Evolutionary conservation across 2,888 invertebrate genomes (phyloP), one percentile per base, ranked within the genome.

Genomic region (Drosophila tripunctata): DNA sequence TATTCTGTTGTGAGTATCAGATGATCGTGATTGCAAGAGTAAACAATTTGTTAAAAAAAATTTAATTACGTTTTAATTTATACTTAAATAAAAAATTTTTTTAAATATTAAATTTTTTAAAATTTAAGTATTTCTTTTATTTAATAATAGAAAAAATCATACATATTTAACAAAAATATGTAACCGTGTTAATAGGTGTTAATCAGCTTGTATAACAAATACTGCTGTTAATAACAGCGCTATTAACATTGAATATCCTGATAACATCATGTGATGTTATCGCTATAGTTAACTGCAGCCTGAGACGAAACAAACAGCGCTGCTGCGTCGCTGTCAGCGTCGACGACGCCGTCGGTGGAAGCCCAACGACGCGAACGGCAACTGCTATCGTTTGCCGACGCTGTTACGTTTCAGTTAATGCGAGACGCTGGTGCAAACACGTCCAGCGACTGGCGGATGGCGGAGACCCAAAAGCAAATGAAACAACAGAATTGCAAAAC

Each of bases 391-490:
- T n/a, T n/a, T 48, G 52, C 43, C 43, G 41, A 15, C 41, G 38
- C 55, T 24, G 54, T 41, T 38, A 38, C 68, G 43, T 31, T 67
- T 77, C 55, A 78, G 77, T 78, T 36, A 70, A 44, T 19, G 70
- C 48, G 67, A 67, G 67, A 75, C 79, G 76, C 73, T 78, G 62
- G 56, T 64, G 40, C 62, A 48, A 40, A 43, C 31, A 68, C 41
- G 38, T 50, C 35, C 22, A 15, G 24, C 54, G 50, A 35, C 51
- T 60, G 51, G 41, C 40, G 35, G 24, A 22, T 31, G 27, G 30
- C 38, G 52, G 8, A 12, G 8, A 35, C 12, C 10, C n/a, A 44
- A 12, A 50, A 40, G 3, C 38, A 45, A 45, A 44, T 24, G 12
- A 10, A 33, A 19, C 50, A 33, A 19, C 50, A 33, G 27, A 40